Percentiles rank a stretch among this genome's conserved stretches.
Conservation (phyloP, 2,797 vertebrate species). For the Urosaurus nigricauda region DNA sequence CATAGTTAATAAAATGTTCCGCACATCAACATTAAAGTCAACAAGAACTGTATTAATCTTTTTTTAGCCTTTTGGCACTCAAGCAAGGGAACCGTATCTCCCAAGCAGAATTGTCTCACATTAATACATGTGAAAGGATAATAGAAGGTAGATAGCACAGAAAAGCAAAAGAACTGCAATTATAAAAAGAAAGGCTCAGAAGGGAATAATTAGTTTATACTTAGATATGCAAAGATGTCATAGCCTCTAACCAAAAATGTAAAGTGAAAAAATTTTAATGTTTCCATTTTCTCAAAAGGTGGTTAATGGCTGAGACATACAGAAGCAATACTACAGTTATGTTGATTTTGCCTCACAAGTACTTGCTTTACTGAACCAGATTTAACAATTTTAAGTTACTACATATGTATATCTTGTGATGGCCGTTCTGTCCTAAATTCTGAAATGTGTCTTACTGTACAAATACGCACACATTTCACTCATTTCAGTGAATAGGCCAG, state of each 20-base stretch:
- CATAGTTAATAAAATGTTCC: constrained; percentile 22
- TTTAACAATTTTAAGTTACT: not conserved
- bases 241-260: not conserved
- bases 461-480: not conserved
- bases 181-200: not conserved
- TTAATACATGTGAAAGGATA: not conserved
- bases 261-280: not conserved
- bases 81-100: not conserved
- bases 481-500: not conserved
- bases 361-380: not conserved
- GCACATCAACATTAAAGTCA: not conserved
- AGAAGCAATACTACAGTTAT: not conserved
- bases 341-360: not conserved
- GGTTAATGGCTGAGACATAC: not conserved
- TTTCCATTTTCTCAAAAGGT: not conserved
- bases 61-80: not conserved
- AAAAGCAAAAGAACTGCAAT: not conserved
- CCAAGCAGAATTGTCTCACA: constrained; percentile 1
- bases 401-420: not conserved
- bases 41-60: constrained; percentile 13
- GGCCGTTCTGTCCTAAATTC: not conserved
- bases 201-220: not conserved
- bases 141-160: constrained; percentile 3
- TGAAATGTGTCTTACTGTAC: not conserved
- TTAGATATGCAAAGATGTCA: constrained; percentile 5